A percentile compares a stretch with the other conserved stretches of the same genome.
Evolutionary conservation across 2,888 invertebrate species (phyloP).

Genomic region (Rhorus exstirpatorius): DNA sequence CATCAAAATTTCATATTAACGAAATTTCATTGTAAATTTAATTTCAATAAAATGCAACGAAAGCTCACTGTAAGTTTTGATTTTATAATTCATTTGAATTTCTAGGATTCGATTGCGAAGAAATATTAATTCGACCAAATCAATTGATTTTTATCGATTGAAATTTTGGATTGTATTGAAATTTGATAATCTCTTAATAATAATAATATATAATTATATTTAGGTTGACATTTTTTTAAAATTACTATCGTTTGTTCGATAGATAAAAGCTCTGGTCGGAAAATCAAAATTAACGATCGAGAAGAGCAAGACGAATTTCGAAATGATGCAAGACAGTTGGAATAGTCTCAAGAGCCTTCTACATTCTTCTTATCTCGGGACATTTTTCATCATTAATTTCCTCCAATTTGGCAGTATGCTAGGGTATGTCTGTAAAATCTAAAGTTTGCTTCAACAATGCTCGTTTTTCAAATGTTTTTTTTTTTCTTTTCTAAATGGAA

Average conservation of each 20-base stretch:
- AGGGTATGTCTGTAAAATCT: constrained; percentile 87
- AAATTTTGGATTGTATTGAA: too few species aligned
- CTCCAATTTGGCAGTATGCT: constrained; percentile 90
- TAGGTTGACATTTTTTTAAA: constrained; percentile 38
- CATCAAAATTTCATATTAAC: constrained; percentile 78
- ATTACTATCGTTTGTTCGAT: constrained; percentile 69
- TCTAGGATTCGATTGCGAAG: too few species aligned
- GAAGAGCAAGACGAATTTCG: constrained; percentile 79
- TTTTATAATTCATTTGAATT: too few species aligned
- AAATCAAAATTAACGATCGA: constrained; percentile 66
- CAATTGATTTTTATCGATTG: too few species aligned
- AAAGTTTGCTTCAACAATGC: background rate
- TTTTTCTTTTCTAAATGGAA: too few species aligned
- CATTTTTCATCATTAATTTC: constrained; percentile 89
- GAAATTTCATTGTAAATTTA: background rate
- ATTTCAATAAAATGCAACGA: constrained; percentile 5
- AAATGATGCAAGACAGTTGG: constrained; percentile 88
- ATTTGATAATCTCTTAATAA: too few species aligned
- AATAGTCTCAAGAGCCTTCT: constrained; percentile 90
- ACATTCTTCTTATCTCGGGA: constrained; percentile 88
- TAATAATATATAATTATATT: too few species aligned
- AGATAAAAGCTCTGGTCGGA: constrained; percentile 86
- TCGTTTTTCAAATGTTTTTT: background rate
- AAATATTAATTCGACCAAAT: too few species aligned
- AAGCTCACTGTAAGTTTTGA: too few species aligned